Evolutionary conservation across 1,140 invertebrate species (phyloP), one percentile per base, ranked within the genome.

Genomic region (Eubasilissa regina): DNA sequence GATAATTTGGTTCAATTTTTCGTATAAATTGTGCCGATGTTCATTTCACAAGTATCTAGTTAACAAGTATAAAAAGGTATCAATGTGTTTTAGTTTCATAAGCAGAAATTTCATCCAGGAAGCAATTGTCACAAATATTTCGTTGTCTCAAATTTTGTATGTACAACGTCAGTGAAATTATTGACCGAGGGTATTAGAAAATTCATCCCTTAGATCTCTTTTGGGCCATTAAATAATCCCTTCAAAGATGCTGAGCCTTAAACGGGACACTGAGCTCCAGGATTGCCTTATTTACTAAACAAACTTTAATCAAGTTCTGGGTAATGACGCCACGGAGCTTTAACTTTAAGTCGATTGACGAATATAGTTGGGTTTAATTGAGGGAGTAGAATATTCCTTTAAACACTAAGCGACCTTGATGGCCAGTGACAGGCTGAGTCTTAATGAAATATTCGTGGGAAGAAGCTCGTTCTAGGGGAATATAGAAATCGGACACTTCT

Each of bases 271-370:
- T 3, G 15, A 17, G 47, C 66, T 48, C 25, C 15, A 66, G 35
- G 43, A 66, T 66, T 44, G 62, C 62, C 66, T 48, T 70, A 70
- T 70, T 70, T 70, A 70, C 66, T 13, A 53, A 70, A 70, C 66
- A 48, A 51, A 70, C 17, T 70, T 70, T 70, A 70, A 70, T 70
- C 66, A 70, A 51, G 15, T 48, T 21, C 66, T 21, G 66, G 47
- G 66, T 48, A 70, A 70, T 70, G 66, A 66, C 12, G 66, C 66
- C 45, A 51, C 7, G 10, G 13, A 70, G 66, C 19, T 48, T 70
- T 45, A 45, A 66, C 43, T 58, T 15, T 19, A 58, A 19, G 55
- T 21, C 55, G 8, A 58, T 19, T 58, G 55, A 58, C 17, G 55
- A 58, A 58, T 58, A 58, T 35, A 58, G 17, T 58, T 58, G 55